phyloP scores from a whole-genome alignment of 2,797 vertebrate genomes.

The Crocodylus rhombifer region DNA sequence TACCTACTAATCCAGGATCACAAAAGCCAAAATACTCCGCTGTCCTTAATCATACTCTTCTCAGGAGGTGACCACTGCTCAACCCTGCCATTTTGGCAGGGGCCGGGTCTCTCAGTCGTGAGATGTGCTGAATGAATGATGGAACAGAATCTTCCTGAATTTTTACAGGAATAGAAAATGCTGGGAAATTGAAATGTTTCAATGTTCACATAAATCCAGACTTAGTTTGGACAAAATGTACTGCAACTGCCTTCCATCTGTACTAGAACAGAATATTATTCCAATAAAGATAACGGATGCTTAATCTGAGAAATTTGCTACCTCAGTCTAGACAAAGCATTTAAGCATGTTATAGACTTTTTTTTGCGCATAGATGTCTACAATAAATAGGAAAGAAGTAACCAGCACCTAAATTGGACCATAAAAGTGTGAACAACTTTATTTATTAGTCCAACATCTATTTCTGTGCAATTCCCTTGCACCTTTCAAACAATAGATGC shows the following conservation, averaged over 20 bases:
- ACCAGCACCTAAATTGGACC: background rate
- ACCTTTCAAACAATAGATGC: constrained; percentile 19
- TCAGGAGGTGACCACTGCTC: constrained; percentile 37
- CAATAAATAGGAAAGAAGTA: background rate
- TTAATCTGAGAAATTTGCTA: background rate
- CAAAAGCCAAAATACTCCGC: constrained; percentile 20
- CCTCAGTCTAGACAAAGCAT: background rate
- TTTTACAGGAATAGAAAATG: background rate
- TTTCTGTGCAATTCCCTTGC: background rate
- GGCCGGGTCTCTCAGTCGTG: constrained; percentile 14
- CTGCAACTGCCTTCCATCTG: background rate
- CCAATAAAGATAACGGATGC: background rate
- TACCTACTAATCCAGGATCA: constrained; percentile 39
- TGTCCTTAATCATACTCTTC: constrained; percentile 21
- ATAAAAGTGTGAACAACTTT: background rate
- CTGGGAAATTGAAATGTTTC: background rate
- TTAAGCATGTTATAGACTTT: background rate
- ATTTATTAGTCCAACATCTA: background rate
- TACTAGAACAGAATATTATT: background rate
- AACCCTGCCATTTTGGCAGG: constrained; percentile 31
- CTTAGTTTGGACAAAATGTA: background rate
- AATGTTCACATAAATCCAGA: constrained; percentile 20
- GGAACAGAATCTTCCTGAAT: background rate
- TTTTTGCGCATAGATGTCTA: too few species aligned
- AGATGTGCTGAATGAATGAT: constrained; percentile 22